phyloP scores from a whole-genome alignment of 2,113 vertebrate species.

The Tachycineta bicolor region DNA sequence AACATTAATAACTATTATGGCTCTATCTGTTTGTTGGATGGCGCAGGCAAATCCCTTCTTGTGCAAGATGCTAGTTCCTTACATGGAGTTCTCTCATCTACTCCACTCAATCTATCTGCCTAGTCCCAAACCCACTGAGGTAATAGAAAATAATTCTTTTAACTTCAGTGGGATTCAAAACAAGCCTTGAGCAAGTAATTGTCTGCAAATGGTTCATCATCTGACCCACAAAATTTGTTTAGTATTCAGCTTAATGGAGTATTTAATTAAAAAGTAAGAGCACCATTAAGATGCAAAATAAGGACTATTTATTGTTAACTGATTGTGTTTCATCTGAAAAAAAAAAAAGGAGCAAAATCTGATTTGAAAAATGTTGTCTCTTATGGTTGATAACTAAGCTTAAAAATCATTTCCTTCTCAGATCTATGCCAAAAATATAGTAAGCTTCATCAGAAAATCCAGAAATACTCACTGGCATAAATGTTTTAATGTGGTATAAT shows the following conservation, averaged over 20 bases:
- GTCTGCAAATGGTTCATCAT: not conserved
- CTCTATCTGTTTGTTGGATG: not conserved
- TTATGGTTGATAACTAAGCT: not conserved
- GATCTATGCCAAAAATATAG: not conserved
- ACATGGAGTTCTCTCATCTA: not conserved
- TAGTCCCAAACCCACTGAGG: not conserved
- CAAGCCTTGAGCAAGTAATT: not conserved
- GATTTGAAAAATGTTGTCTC: not conserved
- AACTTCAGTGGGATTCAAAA: not conserved
- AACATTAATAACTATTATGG: not conserved
- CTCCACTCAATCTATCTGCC: not conserved
- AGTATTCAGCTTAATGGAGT: not conserved
- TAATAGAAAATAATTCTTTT: not conserved
- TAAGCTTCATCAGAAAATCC: not conserved
- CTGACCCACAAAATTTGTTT: not conserved
- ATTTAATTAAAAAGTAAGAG: not conserved
- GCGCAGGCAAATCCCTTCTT: not conserved
- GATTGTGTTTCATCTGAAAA: not conserved
- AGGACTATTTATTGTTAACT: not conserved
- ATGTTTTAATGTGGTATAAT: not conserved
- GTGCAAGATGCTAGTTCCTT: not conserved
- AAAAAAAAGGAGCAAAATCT: not conserved
- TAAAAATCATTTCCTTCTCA: not conserved
- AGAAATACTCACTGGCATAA: conserved; percentile 9
- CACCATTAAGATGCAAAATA: not conserved